phyloP scores from a whole-genome alignment of 2,888 invertebrate species.

The Ennomos fuscantarius region DNA sequence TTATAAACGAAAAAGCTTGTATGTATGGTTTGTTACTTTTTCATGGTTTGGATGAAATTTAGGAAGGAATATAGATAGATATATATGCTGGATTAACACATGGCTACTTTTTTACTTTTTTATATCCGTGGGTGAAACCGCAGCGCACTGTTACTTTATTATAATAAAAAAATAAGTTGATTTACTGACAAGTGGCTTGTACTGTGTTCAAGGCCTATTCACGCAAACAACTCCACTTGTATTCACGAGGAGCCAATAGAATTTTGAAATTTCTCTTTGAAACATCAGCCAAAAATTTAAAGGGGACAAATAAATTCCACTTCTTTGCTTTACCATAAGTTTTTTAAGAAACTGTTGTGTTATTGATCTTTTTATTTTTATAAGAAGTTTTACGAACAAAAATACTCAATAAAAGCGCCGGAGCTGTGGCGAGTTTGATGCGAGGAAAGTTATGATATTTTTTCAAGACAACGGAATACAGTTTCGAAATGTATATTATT shows the following conservation, averaged over 20 bases:
- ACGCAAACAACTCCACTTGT: conserved; percentile 42
- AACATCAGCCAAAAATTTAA: conserved; percentile 16
- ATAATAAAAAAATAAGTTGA: neutral
- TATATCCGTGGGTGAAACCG: too few relatives aligned
- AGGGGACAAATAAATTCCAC: conserved; percentile 15
- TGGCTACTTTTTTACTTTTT: too few relatives aligned
- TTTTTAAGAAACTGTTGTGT: conserved; percentile 11
- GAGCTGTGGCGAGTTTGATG: neutral
- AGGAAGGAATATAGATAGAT: too few relatives aligned
- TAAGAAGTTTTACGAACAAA: conserved; percentile 23
- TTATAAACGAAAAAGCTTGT: too few relatives aligned
- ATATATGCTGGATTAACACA: too few relatives aligned
- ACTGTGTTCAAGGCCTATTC: conserved; percentile 17
- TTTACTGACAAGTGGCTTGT: neutral
- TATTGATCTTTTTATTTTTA: conserved; percentile 16
- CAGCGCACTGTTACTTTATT: too few relatives aligned
- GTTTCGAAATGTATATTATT: too few relatives aligned
- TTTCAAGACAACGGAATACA: too few relatives aligned
- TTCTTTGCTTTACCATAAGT: conserved; percentile 6
- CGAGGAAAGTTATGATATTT: too few relatives aligned
- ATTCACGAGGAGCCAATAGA: conserved; percentile 46
- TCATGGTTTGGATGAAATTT: too few relatives aligned
- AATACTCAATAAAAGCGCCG: conserved; percentile 16
- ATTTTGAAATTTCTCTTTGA: conserved; percentile 44
- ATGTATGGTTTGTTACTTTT: too few relatives aligned